Conservation (phyloP, 2,113 vertebrate genomes). For the Motacilla alba region DNA sequence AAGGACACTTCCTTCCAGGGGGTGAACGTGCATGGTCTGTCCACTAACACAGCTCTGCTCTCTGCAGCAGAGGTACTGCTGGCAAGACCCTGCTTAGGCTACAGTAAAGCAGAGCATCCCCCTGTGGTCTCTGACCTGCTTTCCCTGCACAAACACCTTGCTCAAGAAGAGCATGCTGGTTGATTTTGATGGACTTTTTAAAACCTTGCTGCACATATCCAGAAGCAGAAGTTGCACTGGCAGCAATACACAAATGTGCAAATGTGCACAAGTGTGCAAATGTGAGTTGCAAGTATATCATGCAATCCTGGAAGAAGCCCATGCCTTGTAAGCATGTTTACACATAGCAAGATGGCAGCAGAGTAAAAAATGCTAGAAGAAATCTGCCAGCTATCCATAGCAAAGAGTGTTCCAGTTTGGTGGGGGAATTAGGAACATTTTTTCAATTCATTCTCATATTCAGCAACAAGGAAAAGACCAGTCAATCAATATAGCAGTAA, state of each 20-base stretch:
- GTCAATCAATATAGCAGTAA: slow-evolving; percentile 10
- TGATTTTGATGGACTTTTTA: background rate
- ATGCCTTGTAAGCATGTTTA: background rate
- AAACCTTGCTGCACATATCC: background rate
- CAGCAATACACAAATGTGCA: background rate
- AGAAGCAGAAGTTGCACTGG: background rate
- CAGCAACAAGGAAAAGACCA: background rate
- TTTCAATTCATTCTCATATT: background rate
- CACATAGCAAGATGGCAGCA: background rate
- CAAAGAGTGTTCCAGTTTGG: background rate
- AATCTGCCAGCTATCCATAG: background rate
- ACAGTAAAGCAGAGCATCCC: background rate
- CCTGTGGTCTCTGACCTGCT: background rate
- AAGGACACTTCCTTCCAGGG: background rate
- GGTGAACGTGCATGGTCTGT: accelerated
- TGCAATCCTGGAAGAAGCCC: background rate
- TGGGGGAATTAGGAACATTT: background rate
- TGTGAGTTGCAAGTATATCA: background rate
- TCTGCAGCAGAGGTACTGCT: background rate
- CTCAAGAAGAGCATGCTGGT: background rate
- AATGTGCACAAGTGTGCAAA: background rate
- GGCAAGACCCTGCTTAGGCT: background rate
- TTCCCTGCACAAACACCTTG: background rate
- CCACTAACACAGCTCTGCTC: background rate
- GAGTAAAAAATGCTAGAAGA: background rate